phyloP scores from a whole-genome alignment of 2,113 vertebrate species.

The Penelope pileata region DNA sequence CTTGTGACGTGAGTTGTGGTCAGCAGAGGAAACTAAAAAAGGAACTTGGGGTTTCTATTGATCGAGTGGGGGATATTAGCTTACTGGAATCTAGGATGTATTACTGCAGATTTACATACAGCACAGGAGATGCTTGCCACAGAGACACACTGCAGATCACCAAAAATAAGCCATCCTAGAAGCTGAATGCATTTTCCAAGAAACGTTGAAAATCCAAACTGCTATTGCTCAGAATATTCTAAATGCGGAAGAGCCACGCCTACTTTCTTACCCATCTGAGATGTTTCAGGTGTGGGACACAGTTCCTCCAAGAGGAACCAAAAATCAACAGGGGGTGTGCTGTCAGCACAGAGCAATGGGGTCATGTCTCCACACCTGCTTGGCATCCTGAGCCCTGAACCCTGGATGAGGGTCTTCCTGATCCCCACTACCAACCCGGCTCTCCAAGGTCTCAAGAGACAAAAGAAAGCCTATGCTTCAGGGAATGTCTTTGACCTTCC shows the following conservation, averaged over 20 bases:
- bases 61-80: neutral
- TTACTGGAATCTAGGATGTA: constrained; percentile 65
- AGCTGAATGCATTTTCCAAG: constrained; percentile 54
- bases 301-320: neutral
- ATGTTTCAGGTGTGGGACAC: neutral
- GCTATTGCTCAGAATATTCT: neutral
- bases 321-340: neutral
- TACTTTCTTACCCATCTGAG: neutral
- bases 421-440: neutral
- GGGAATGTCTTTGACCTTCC: neutral
- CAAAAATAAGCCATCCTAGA: neutral
- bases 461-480: neutral
- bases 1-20: constrained; percentile 60
- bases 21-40: constrained; percentile 64
- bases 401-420: neutral
- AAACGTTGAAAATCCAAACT: neutral
- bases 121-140: constrained; percentile 29
- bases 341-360: neutral
- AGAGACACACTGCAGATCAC: neutral
- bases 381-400: neutral
- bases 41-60: constrained; percentile 62
- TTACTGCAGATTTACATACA: constrained; percentile 57
- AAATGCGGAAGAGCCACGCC: neutral
- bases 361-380: accelerated
- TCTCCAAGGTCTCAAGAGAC: neutral